These are phyloP conservation scores for Aporophyla nigra DNA, from an alignment of 2,888 invertebrate genomes.

Conservation along the genomic window DNA sequence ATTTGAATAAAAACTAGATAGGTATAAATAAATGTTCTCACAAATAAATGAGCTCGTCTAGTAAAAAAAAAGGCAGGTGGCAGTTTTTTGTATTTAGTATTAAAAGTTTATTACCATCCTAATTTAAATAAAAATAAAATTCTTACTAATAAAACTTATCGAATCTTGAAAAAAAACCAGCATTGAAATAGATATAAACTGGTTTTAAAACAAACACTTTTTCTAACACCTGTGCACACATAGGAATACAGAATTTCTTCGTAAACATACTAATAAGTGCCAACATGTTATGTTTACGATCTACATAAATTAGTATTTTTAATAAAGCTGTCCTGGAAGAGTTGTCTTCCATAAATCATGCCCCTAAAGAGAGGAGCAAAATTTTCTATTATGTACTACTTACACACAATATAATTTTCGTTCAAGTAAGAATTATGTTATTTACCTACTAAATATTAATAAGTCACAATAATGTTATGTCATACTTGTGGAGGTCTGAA, in stretches of 20 bases:
- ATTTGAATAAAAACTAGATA: neutral
- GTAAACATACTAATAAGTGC: neutral
- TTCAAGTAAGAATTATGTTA: neutral
- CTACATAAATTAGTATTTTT: neutral
- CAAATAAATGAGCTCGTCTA: neutral
- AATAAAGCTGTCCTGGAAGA: neutral
- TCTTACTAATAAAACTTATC: neutral
- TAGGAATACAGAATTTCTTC: constrained; percentile 20
- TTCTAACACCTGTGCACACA: constrained; percentile 48
- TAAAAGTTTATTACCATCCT: constrained; percentile 6
- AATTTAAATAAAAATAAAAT: neutral
- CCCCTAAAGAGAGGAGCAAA: neutral
- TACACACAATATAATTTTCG: neutral
- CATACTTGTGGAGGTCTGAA: neutral
- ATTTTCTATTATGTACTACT: neutral
- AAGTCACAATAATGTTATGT: neutral
- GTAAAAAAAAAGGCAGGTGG: neutral
- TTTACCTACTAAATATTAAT: neutral
- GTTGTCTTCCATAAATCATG: neutral
- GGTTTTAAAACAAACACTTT: constrained; percentile 40
- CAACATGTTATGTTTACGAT: neutral
- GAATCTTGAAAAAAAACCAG: neutral
- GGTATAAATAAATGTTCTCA: neutral
- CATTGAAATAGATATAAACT: constrained; percentile 26
- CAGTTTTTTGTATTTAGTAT: neutral